phyloP scores from a whole-genome alignment of 2,888 invertebrate genomes.

The Drosophila ustulata region DNA sequence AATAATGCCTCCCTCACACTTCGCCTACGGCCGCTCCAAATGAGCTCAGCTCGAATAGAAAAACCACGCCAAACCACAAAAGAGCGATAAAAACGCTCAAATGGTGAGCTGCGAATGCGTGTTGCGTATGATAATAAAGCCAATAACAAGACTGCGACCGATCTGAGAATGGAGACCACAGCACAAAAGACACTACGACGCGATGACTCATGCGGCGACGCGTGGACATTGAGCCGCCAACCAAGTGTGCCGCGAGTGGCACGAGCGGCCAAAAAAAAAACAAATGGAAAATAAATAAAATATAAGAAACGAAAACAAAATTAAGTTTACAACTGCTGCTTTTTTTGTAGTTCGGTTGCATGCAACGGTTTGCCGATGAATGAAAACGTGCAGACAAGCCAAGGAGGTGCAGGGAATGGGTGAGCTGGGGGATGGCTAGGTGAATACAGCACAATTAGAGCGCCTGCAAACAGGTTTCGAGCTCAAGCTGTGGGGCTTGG shows the following conservation, averaged over 20 bases:
- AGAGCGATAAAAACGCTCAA: slow-evolving; percentile 54
- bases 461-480: slow-evolving; percentile 73
- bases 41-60: slow-evolving; percentile 51
- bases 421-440: slow-evolving; percentile 11
- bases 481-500: slow-evolving; percentile 54
- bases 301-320: slow-evolving; percentile 28
- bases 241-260: slow-evolving; percentile 70
- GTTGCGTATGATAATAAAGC: slow-evolving; percentile 55
- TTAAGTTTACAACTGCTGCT: slow-evolving; percentile 59
- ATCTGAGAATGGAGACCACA: slow-evolving; percentile 15
- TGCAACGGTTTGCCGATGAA: slow-evolving; percentile 72
- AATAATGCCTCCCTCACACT: slow-evolving; percentile 26
- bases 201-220: slow-evolving; percentile 59
- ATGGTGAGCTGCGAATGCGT: slow-evolving; percentile 50
- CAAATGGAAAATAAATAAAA: slow-evolving; percentile 23
- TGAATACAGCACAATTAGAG: slow-evolving; percentile 67
- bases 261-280: slow-evolving; percentile 46
- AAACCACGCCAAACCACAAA: slow-evolving; percentile 47
- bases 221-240: slow-evolving; percentile 62
- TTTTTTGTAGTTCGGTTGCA: slow-evolving; percentile 44
- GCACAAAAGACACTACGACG: slow-evolving; percentile 28
- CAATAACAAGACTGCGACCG: slow-evolving; percentile 14
- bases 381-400: slow-evolving; percentile 65
- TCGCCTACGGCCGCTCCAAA: background rate
- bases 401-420: slow-evolving; percentile 5